phyloP scores from a whole-genome alignment of 2,888 invertebrate species.

The Drosophila neotestacea region DNA sequence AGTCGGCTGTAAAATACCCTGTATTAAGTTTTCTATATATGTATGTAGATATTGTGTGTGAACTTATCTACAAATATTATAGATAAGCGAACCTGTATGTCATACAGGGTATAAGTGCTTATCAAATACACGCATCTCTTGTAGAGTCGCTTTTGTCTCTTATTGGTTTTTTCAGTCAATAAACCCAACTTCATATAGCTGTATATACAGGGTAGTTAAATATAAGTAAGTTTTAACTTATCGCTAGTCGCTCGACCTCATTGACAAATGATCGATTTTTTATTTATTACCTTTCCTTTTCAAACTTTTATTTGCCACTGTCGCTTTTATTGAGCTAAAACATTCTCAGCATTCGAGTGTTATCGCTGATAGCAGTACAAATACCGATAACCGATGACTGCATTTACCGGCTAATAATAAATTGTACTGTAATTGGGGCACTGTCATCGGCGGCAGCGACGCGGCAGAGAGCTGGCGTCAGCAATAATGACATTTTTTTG shows the following conservation, averaged over 20 bases:
- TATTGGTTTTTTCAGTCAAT: background rate
- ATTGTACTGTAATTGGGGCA: conserved; percentile 70
- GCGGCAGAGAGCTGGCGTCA: conserved; percentile 35
- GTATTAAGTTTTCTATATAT: background rate
- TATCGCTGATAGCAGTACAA: conserved; percentile 46
- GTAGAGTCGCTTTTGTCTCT: no score
- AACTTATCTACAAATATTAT: background rate
- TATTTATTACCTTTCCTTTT: conserved; percentile 20
- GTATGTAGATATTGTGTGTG: background rate
- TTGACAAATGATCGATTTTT: conserved; percentile 22
- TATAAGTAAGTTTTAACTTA: background rate
- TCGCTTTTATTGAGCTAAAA: conserved; percentile 7
- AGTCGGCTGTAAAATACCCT: conserved; percentile 29
- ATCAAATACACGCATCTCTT: background rate
- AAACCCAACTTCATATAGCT: background rate
- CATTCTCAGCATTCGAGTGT: conserved; percentile 23
- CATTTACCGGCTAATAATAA: conserved; percentile 68
- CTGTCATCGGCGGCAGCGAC: conserved; percentile 40
- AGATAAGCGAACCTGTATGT: background rate
- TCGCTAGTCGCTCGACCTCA: conserved; percentile 3
- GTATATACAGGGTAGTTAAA: conserved; percentile 15
- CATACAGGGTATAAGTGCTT: background rate
- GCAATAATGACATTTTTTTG: conserved; percentile 5
- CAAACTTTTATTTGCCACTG: conserved; percentile 7
- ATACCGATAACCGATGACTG: conserved; percentile 43